Conservation (phyloP, 2,888 invertebrate genomes). For the Plebejus anna region DNA sequence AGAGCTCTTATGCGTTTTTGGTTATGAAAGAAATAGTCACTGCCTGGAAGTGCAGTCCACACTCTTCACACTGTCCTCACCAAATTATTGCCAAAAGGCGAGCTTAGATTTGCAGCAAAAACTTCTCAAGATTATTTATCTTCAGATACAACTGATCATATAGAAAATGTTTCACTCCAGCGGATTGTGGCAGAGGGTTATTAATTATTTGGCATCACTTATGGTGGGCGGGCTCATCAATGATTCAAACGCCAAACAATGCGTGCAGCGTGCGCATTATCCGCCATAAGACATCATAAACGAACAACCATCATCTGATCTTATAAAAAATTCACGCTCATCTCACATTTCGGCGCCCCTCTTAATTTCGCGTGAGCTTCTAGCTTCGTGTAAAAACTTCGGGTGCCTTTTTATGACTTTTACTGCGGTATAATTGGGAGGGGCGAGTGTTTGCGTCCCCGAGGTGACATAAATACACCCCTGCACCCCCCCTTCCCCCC, state of each 20-base stretch:
- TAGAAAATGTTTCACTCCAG: not conserved
- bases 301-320: constrained; percentile 77
- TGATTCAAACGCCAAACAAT: constrained; percentile 72
- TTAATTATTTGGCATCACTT: constrained; percentile 70
- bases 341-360: constrained; percentile 80
- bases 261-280: constrained; percentile 73
- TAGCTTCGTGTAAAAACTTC: constrained; percentile 79
- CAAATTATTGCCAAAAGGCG: too few species aligned
- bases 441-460: constrained; percentile 74
- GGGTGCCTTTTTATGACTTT: constrained; percentile 81
- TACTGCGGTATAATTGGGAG: constrained; percentile 81
- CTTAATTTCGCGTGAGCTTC: constrained; percentile 79
- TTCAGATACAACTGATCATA: not conserved
- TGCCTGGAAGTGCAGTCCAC: too few species aligned
- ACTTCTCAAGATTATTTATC: not conserved
- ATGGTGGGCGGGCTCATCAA: constrained; percentile 66
- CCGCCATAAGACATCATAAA: constrained; percentile 79
- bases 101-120: not conserved
- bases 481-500: constrained; percentile 50
- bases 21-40: too few species aligned
- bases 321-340: constrained; percentile 80
- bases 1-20: too few species aligned
- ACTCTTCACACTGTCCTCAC: too few species aligned
- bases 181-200: constrained; percentile 46
- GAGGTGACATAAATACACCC: constrained; percentile 79